Base-by-base conservation (phyloP, 2,888 invertebrate species). In the Brenthis hecate region DNA sequence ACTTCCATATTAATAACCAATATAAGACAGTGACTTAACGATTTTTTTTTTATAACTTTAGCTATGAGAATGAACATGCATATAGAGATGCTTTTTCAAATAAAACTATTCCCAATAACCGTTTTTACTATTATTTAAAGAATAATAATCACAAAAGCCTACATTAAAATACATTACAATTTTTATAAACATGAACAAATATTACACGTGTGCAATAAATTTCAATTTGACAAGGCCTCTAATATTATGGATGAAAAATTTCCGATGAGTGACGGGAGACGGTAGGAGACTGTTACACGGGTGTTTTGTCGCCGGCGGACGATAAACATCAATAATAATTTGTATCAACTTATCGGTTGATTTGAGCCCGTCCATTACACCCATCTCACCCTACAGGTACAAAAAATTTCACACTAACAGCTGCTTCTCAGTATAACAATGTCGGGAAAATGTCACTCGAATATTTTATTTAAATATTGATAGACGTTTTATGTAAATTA, bases 201-300 rank as follows among this genome's bases (percentile, higher is more conserved):
- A 11, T 36, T 56, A 47, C 58, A 48, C 47, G 58, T 23, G 23
- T 23, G 61, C 68, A 62, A 73, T 75, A 75, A 73, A 75, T 74
- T 72, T 73, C 75, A 73, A 76, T 75, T 73, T 76, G 73, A 72
- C 71, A 70, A 68, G 65, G 60, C 67, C 58, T 69, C 67, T 62
- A 71, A 73, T 75, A 74, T 74, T 60, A 73, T 70, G 71, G 73
- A 65, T 76, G 75, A 75, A 74, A 76, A 76, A 74, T 75, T 70
- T 69, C 65, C 70, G 71, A 69, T 71, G 57, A 71, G 67, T 73
- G 76, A 75, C 71, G 72, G 71, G 67, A 68, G 74, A 58, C 69
- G 65, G 50, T 61, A 66, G 56, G 62, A 66, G 71, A 67, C 36
- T 58, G 66, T 69, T 73, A 68, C 69, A 69, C 61, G 70, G 70